Evolutionary conservation across 2,888 invertebrate genomes (phyloP).

Genomic region (Sepiola atlantica): DNA sequence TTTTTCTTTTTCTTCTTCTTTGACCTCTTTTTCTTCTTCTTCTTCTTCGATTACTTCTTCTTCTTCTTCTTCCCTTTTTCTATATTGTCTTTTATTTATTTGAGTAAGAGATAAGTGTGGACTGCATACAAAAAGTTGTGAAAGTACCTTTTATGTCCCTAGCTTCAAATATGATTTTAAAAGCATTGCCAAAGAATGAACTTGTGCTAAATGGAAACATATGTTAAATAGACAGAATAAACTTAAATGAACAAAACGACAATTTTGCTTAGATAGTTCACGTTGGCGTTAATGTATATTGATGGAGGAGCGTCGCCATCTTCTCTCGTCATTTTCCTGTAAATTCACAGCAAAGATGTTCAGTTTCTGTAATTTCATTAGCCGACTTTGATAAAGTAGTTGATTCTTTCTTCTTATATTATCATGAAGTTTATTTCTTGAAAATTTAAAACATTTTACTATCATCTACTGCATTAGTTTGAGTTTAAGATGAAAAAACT

Average conservation of each 20-base stretch:
- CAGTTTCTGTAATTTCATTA: neutral
- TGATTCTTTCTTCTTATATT: neutral
- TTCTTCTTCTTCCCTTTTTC: neutral
- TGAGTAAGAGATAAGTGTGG: neutral
- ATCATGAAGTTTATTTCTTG: neutral
- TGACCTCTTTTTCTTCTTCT: neutral
- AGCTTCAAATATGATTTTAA: constrained; percentile 20
- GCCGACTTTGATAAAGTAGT: neutral
- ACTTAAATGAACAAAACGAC: neutral
- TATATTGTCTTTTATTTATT: neutral
- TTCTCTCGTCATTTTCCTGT: neutral
- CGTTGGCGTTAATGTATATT: neutral
- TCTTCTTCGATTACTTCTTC: neutral
- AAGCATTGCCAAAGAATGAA: neutral
- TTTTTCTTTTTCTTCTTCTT: neutral
- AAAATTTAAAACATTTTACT: neutral
- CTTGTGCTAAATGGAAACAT: neutral
- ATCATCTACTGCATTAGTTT: neutral
- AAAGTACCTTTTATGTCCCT: neutral
- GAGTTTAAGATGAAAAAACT: neutral
- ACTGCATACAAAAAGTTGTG: neutral
- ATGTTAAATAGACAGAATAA: neutral
- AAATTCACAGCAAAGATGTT: neutral
- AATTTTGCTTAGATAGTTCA: neutral
- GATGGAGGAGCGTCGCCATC: neutral